Percentiles rank a stretch among this genome's conserved stretches.
Evolutionary conservation across 2,113 vertebrate species (phyloP).

Genomic region (Lagenorhynchus albirostris): DNA sequence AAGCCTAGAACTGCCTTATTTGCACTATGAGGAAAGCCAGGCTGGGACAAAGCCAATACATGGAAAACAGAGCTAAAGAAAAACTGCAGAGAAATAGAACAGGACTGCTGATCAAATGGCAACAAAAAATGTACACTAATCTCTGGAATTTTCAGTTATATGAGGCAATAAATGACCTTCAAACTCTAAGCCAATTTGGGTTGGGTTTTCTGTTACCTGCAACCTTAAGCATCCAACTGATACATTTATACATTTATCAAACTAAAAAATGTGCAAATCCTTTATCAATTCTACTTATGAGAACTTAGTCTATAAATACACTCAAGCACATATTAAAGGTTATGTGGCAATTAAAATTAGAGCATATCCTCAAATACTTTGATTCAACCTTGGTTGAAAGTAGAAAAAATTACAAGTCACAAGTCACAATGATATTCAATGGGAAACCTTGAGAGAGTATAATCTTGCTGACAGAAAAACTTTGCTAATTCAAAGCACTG

Average conservation of each 20-base stretch:
- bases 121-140: not conserved
- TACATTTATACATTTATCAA: not conserved
- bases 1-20: not conserved
- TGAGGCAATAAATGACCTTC: constrained; percentile 3
- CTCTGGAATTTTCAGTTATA: constrained; percentile 34
- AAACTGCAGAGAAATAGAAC: constrained; percentile 15
- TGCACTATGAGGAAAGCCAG: not conserved
- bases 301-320: not conserved
- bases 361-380: not conserved
- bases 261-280: not conserved
- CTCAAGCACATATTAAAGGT: not conserved
- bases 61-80: not conserved
- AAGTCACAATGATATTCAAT: not conserved
- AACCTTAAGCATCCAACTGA: not conserved
- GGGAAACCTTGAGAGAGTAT: not conserved
- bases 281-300: not conserved
- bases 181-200: constrained; percentile 15
- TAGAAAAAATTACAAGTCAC: constrained; percentile 21
- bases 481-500: not conserved
- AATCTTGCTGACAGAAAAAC: not conserved
- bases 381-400: constrained; percentile 7
- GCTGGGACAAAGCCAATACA: not conserved
- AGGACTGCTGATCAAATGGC: not conserved
- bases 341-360: constrained; percentile 18
- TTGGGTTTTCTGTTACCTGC: constrained; percentile 35